Evolutionary conservation across 1,140 invertebrate genomes (phyloP), one percentile per base, ranked within the genome.

Genomic region (Brachystomella parvula): DNA sequence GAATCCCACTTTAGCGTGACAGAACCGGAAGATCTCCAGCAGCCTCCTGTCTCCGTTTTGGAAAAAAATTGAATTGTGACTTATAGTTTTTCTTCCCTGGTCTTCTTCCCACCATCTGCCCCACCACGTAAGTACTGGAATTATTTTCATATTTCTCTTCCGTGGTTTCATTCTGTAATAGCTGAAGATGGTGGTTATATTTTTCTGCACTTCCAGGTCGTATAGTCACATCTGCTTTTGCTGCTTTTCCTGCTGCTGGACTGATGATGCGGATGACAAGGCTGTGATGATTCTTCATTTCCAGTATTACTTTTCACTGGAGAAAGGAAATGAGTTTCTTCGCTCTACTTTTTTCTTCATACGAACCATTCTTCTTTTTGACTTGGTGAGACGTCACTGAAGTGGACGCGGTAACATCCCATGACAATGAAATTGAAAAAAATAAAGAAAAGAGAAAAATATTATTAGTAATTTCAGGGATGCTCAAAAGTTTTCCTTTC

Each of bases 281-380:
- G 28, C 30, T 12, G 26, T 31, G 28, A 15, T 60, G 19, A 19
- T 24, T 60, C 31, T 60, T 29, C 17, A 31, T 19, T 29, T 31
- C 24, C 12, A 57, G 24, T 6, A 28, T 57, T n/a, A 28, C 21
- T n/a, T 57, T 24, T n/a, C 6, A 28, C 53, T 15, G 53, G 21
- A 21, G 19, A 26, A 44, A 49, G 32, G 33, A 68, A 62, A 30
- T n/a, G 65, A 33, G 9, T 49, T 61, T 29, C 21, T 24, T 24
- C 31, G 3, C 9, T 31, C 29, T 53, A 3, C 9, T 12, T 62
- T 2, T 44, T 6, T 60, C n/a, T 61, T 73, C 63, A 73, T 60
- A 73, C 71, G 61, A 73, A 73, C 71, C 71, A 73, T 71, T 73
- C 71, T 68, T 73, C 71, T 58, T 73, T 73, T 62, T 73, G 71